Evolutionary conservation across 2,113 vertebrate genomes (phyloP), one percentile per base, ranked within the genome.

Genomic region (Dicaeum eximium): DNA sequence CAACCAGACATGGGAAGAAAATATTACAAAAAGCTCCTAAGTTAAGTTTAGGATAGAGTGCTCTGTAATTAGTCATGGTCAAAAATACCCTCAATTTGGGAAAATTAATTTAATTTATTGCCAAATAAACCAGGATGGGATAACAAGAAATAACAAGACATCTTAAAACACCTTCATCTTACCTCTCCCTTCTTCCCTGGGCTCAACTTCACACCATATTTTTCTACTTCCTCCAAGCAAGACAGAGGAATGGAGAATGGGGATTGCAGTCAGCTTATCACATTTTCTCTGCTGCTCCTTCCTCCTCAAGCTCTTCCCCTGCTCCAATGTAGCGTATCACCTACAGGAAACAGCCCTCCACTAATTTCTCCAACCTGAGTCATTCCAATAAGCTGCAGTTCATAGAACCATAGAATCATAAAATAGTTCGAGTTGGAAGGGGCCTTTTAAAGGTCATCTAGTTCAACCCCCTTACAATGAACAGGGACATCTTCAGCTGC

Each of bases 21-120:
- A 42, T 25, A 30, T 2, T 2, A 48, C 2, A 3, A 72, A 78
- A 61, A 31, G 8, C 3, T 77, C 1, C 1, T 37, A 45, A 23
- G 21, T 37, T 37, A 45, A 23, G 25, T 37, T 60, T 40, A 78
- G 9, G n/a, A 28, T 22, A 42, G n/a, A 60, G 64, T 28, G 35
- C 27, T 54, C 45, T 65, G 13, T 4, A 82, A 28, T 65, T 81
- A 35, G 5, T 25, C 13, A 66, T 3, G 1, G 40, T 28, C 20
- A 84, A 62, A 84, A 60, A 61, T 20, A 2, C 13, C 10, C 23
- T 66, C 11, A 4, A 1, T 10, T 30, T 4, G 3, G 15, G 19
- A n/a, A 77, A 77, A 88, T 37, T 21, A 33, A 27, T 48, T 67
- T 73, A 14, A 42, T 71, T 58, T 53, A 10, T 71, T 87, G 16